Percentiles rank a stretch among this genome's conserved stretches.
phyloP scores from a whole-genome alignment of 2,888 invertebrate species.

The Byasa hedistus region DNA sequence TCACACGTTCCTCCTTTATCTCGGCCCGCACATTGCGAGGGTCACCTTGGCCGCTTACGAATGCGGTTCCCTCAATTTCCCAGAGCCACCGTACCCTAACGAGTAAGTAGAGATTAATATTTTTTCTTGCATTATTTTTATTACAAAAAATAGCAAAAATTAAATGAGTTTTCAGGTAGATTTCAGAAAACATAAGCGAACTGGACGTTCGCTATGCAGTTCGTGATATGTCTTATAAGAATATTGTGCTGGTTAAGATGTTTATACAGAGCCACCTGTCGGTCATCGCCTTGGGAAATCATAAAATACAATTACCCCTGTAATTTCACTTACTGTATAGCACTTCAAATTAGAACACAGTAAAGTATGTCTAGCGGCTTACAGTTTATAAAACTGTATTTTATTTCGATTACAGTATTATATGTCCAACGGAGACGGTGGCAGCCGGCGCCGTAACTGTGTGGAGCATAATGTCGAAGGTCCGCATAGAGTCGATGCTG shows the following conservation, averaged over 20 bases:
- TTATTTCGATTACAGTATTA: conserved; percentile 83
- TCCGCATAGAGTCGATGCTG: conserved; percentile 96
- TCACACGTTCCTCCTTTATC: conserved; percentile 98
- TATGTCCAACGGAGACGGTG: conserved; percentile 90
- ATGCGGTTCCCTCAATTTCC: conserved; percentile 96
- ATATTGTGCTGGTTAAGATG: neutral
- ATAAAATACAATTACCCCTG: neutral
- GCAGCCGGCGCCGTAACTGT: conserved; percentile 85
- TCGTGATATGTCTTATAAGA: neutral
- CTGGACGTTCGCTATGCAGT: too few species aligned
- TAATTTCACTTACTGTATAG: too few species aligned
- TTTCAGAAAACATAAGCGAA: too few species aligned
- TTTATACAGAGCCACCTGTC: neutral
- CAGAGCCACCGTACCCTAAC: conserved; percentile 98
- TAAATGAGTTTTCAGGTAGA: neutral
- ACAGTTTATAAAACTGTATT: too few species aligned
- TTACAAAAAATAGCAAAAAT: too few species aligned
- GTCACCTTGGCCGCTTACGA: conserved; percentile 99
- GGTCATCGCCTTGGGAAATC: neutral
- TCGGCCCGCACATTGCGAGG: conserved; percentile 99
- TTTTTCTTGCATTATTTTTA: too few species aligned
- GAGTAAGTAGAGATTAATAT: conserved; percentile 82
- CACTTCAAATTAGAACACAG: too few species aligned
- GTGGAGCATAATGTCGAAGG: conserved; percentile 96
- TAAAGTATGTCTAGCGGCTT: neutral